Conservation (phyloP, 2,113 vertebrate genomes). For the Nerophis ophidion region DNA sequence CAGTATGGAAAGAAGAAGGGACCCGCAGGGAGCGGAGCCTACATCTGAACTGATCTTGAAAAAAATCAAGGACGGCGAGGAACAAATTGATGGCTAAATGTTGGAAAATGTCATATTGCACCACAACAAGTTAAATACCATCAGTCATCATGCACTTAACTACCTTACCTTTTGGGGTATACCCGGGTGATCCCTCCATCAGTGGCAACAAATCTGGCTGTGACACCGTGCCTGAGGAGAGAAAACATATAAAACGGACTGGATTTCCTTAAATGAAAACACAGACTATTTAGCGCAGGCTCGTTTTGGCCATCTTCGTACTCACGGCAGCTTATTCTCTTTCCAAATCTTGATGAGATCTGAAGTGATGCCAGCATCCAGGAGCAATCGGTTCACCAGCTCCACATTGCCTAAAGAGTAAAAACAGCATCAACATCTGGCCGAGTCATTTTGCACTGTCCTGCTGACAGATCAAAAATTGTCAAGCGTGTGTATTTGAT, state of each 20-base stretch:
- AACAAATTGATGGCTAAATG: neutral
- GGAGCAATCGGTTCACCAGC: constrained; percentile 81
- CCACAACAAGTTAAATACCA: neutral
- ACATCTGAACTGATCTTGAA: neutral
- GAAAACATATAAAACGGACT: constrained; percentile 3
- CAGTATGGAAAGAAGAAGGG: neutral
- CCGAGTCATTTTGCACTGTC: neutral
- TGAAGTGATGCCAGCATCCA: constrained; percentile 90
- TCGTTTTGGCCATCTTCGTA: constrained; percentile 4
- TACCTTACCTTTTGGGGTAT: constrained; percentile 85
- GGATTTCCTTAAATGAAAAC: neutral
- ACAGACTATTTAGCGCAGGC: too few species aligned
- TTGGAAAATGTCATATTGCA: neutral
- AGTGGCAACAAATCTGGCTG: constrained; percentile 88
- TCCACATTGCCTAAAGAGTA: constrained; percentile 79
- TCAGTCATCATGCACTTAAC: neutral
- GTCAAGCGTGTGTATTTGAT: neutral
- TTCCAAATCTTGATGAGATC: constrained; percentile 86
- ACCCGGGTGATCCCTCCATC: constrained; percentile 95
- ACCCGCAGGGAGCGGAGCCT: constrained; percentile 2
- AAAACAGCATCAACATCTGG: constrained; percentile 10
- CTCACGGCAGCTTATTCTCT: constrained; percentile 78
- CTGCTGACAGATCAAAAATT: neutral
- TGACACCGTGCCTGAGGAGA: constrained; percentile 67
- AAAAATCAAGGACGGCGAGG: neutral